These are phyloP conservation scores for Hyla sarda DNA, from an alignment of 2,113 vertebrate genomes.

Conservation along the genomic window DNA sequence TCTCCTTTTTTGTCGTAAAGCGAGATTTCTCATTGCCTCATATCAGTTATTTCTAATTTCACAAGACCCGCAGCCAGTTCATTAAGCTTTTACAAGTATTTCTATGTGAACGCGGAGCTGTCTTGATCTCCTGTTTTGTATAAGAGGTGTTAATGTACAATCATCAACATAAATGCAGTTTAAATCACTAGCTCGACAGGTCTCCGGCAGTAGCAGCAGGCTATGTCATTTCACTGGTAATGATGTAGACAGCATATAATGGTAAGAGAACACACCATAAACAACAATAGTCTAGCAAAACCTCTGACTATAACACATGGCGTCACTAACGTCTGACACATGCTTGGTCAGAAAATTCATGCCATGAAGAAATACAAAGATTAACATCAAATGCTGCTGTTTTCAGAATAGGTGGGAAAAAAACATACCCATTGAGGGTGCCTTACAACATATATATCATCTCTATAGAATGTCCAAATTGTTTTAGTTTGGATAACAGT, in stretches of 20 bases:
- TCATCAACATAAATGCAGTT: conserved; percentile 16
- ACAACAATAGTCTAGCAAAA: neutral
- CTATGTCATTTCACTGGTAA: conserved; percentile 29
- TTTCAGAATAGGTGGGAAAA: neutral
- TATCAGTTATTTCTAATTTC: neutral
- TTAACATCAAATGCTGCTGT: neutral
- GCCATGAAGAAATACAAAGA: neutral
- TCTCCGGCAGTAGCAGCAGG: neutral
- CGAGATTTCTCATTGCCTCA: neutral
- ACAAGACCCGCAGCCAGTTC: neutral
- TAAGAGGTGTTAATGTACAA: conserved; percentile 3
- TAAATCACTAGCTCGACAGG: neutral
- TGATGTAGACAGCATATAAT: conserved; percentile 21
- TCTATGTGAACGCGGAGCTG: neutral
- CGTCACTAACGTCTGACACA: neutral
- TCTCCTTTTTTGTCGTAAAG: neutral
- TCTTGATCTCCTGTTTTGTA: neutral
- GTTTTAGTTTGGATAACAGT: neutral
- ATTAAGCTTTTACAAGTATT: conserved; percentile 13
- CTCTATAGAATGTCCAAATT: too few relatives aligned
- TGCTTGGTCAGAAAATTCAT: neutral
- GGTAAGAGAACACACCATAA: neutral
- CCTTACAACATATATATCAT: neutral
- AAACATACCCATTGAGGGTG: neutral
- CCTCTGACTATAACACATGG: neutral